Percentiles rank a stretch among this genome's conserved stretches.
phyloP scores from a whole-genome alignment of 2,888 invertebrate species.

The Malachius bipustulatus region DNA sequence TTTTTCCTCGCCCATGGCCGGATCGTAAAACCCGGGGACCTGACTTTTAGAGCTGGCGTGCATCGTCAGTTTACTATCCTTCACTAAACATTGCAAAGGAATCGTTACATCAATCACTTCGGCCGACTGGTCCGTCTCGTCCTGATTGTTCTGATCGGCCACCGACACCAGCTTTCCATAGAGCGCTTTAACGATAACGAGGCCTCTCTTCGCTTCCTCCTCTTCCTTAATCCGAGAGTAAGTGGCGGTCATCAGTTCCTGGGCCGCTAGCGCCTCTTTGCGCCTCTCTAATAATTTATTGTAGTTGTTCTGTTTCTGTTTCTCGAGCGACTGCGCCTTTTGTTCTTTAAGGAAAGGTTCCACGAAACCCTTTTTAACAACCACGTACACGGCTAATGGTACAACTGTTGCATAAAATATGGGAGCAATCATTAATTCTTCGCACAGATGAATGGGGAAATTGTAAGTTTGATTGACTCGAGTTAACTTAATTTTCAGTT shows the following conservation, averaged over 20 bases:
- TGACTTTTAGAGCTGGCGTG: constrained; percentile 85
- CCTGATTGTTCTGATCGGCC: constrained; percentile 20
- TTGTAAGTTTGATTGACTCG: constrained; percentile 80
- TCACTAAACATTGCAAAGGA: constrained; percentile 86
- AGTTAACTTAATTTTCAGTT: constrained; percentile 72
- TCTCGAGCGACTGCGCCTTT: constrained; percentile 67
- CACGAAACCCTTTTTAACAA: constrained; percentile 73
- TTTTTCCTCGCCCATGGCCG: constrained; percentile 87
- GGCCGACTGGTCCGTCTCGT: constrained; percentile 26
- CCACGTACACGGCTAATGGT: constrained; percentile 70
- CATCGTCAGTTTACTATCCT: constrained; percentile 77
- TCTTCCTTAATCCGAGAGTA: constrained; percentile 70
- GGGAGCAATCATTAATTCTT: constrained; percentile 79
- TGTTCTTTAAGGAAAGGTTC: constrained; percentile 73
- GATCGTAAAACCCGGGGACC: constrained; percentile 93
- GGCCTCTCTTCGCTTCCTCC: constrained; percentile 71
- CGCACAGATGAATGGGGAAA: constrained; percentile 83
- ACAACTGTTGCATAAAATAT: constrained; percentile 86
- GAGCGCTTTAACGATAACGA: constrained; percentile 73
- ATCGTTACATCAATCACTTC: constrained; percentile 86
- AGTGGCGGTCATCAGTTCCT: constrained; percentile 84
- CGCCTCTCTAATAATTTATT: constrained; percentile 66
- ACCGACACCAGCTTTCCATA: constrained; percentile 55
- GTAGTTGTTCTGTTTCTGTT: constrained; percentile 69
- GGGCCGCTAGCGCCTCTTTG: constrained; percentile 72